Evolutionary conservation across 1,140 invertebrate species (phyloP).

Genomic region (Diorhabda sublineata): DNA sequence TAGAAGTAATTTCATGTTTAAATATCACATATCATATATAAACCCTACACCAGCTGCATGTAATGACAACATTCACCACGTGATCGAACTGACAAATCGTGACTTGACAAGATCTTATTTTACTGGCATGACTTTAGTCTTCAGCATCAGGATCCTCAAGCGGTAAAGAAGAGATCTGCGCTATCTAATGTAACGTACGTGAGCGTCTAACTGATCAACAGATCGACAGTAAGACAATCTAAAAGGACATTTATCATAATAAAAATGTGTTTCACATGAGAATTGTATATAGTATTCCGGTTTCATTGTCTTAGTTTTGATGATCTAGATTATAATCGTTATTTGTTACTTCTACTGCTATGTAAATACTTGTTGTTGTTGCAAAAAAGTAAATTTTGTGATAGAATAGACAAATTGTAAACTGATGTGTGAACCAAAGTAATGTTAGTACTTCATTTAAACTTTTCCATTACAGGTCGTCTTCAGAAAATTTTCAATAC

Average conservation of each 20-base stretch:
- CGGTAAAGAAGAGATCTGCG: conserved; percentile 1
- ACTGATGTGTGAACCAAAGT: too few species aligned
- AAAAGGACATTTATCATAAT: neutral
- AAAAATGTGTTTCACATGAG: neutral
- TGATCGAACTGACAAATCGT: conserved; percentile 15
- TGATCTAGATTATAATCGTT: too few species aligned
- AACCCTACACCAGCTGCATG: neutral
- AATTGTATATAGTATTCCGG: neutral
- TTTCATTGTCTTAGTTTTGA: neutral
- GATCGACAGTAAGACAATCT: neutral
- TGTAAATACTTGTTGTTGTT: too few species aligned
- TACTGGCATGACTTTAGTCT: conserved; percentile 6
- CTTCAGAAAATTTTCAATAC: too few species aligned
- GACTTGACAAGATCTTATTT: conserved; percentile 16
- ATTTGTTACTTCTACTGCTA: too few species aligned
- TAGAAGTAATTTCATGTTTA: neutral
- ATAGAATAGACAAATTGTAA: too few species aligned
- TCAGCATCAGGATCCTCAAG: neutral
- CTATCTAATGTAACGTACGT: neutral
- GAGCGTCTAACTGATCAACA: neutral
- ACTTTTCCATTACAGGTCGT: too few species aligned
- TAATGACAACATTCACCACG: conserved; percentile 15
- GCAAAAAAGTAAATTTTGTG: too few species aligned
- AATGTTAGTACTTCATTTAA: too few species aligned
- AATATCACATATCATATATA: neutral